phyloP scores from a whole-genome alignment of 2,113 vertebrate species.

The Excalfactoria chinensis region DNA sequence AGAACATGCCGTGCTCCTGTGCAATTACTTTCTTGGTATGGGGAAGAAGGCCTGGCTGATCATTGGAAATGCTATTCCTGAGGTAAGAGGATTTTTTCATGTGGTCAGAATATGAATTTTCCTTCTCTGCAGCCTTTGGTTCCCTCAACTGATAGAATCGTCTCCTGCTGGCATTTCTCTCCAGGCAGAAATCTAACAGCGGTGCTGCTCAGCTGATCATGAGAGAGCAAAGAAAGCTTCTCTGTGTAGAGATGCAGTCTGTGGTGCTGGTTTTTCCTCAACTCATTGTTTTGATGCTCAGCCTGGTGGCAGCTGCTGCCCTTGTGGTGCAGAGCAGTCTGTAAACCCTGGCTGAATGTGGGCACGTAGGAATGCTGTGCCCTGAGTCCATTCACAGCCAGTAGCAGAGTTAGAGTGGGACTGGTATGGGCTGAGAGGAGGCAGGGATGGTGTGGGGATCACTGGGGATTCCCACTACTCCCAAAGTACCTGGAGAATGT shows the following conservation, averaged over 20 bases:
- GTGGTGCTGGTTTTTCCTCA: background rate
- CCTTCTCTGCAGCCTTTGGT: background rate
- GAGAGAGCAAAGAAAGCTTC: background rate
- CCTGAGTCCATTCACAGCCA: background rate
- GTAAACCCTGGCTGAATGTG: background rate
- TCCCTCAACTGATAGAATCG: background rate
- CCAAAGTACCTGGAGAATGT: background rate
- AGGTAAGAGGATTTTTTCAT: constrained; percentile 78
- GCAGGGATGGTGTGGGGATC: background rate
- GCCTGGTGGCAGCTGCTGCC: background rate
- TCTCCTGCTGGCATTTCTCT: background rate
- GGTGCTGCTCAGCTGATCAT: background rate
- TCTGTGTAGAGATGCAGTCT: background rate
- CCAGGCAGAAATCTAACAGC: background rate
- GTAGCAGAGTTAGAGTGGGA: background rate
- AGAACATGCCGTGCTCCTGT: constrained; percentile 92
- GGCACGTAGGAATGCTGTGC: background rate
- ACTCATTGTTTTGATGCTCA: background rate
- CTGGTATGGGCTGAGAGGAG: background rate
- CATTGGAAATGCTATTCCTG: constrained; percentile 91
- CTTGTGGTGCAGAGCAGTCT: background rate
- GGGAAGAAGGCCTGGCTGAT: constrained; percentile 93
- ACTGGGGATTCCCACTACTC: background rate
- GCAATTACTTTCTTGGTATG: constrained; percentile 95
- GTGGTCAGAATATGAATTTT: background rate